A percentile compares a stretch with the other conserved stretches of the same genome.
phyloP scores from a whole-genome alignment of 2,797 vertebrate genomes.

The Fistularia commersonii region DNA sequence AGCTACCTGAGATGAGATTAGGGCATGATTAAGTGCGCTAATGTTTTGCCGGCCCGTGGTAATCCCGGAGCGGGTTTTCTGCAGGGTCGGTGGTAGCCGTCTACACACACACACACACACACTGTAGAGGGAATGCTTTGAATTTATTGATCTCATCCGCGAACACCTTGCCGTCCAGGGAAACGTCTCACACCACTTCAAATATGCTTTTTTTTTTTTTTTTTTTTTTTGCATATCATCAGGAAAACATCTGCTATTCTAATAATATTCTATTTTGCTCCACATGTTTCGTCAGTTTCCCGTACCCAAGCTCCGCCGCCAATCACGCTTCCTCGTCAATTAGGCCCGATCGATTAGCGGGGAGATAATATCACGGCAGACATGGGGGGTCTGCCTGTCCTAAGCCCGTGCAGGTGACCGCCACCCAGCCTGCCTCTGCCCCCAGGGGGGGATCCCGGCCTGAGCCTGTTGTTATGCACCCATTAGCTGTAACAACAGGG shows the following conservation, averaged over 20 bases:
- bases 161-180: too few species aligned
- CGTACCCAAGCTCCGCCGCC: too few species aligned
- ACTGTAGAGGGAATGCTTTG: too few species aligned
- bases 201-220: too few species aligned
- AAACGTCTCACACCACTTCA: too few species aligned
- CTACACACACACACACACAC: constrained; percentile 18
- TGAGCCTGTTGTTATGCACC: constrained; percentile 76
- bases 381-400: constrained; percentile 38
- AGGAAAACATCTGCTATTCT: too few species aligned
- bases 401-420: constrained; percentile 47
- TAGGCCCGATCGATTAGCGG: constrained; percentile 42
- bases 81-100: constrained; percentile 43
- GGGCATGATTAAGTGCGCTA: constrained; percentile 67
- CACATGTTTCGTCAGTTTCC: too few species aligned
- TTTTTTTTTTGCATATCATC: too few species aligned
- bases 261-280: too few species aligned
- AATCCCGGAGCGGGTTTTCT: constrained; percentile 67
- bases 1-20: constrained; percentile 71
- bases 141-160: too few species aligned
- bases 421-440: constrained; percentile 61
- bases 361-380: constrained; percentile 57
- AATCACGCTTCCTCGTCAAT: constrained; percentile 38
- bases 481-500: constrained; percentile 77
- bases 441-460: constrained; percentile 47
- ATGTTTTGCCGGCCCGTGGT: constrained; percentile 58